A percentile compares a stretch with the other conserved stretches of the same genome.
phyloP scores from a whole-genome alignment of 2,797 vertebrate species.

The Lutjanus campechanus region DNA sequence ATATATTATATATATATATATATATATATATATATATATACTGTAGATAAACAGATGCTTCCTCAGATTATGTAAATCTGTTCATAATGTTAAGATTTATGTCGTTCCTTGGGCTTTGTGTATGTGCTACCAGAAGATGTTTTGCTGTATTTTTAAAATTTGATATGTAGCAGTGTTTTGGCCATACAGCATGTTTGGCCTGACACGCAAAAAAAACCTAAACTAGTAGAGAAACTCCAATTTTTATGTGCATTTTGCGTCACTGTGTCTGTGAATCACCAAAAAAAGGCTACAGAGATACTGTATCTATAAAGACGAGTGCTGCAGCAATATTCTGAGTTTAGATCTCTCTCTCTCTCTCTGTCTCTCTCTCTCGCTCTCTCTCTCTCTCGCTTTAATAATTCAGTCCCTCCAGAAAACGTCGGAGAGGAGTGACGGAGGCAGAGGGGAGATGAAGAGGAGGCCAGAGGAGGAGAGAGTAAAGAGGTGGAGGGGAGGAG shows the following conservation, averaged over 20 bases:
- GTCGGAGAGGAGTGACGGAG: constrained; percentile 42
- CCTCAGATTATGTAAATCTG: neutral
- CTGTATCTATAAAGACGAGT: constrained; percentile 38
- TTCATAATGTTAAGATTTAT: neutral
- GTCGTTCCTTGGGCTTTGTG: neutral
- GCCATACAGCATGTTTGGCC: constrained; percentile 4
- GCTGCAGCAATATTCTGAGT: constrained; percentile 48
- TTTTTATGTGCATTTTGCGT: constrained; percentile 34
- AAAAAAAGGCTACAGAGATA: constrained; percentile 9
- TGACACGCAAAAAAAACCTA: neutral
- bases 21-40: no score
- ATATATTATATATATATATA: no score
- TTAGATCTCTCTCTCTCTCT: constrained; percentile 29
- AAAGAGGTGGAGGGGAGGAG: constrained; percentile 1
- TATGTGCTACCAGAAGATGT: constrained; percentile 1
- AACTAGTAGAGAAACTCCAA: constrained; percentile 8
- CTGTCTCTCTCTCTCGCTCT: constrained; percentile 1
- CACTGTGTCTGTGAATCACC: constrained; percentile 27
- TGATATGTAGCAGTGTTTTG: neutral
- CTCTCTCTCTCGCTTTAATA: constrained; percentile 61
- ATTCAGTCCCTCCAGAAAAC: constrained; percentile 68
- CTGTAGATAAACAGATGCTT: neutral
- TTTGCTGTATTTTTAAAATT: constrained; percentile 12
- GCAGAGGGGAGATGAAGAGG: constrained; percentile 28
- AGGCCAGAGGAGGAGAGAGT: constrained; percentile 28